A percentile compares a stretch with the other conserved stretches of the same genome.
phyloP scores from a whole-genome alignment of 2,888 invertebrate genomes.

The Mesoligia furuncula region DNA sequence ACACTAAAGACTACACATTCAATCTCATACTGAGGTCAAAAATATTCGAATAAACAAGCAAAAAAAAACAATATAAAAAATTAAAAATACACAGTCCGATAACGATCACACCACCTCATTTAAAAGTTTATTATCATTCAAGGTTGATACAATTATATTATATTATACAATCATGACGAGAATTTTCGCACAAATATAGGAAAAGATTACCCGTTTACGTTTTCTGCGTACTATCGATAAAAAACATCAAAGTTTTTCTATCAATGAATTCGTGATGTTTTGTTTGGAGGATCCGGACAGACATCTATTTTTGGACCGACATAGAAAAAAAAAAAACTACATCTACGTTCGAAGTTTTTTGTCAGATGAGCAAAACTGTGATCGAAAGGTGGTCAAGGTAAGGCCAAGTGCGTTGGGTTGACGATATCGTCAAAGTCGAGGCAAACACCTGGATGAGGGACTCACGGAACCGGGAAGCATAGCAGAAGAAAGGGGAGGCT shows the following conservation, averaged over 20 bases:
- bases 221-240: slow-evolving; percentile 26
- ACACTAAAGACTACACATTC: neutral
- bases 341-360: neutral
- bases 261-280: slow-evolving; percentile 46
- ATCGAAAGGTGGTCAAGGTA: neutral
- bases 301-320: neutral
- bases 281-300: neutral
- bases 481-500: neutral
- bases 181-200: slow-evolving; percentile 61
- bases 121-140: slow-evolving; percentile 43
- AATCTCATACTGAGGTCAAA: neutral
- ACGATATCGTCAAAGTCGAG: neutral
- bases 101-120: slow-evolving; percentile 25
- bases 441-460: neutral
- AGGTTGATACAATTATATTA: slow-evolving; percentile 56
- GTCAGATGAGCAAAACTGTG: neutral
- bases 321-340: neutral
- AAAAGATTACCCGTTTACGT: slow-evolving; percentile 47
- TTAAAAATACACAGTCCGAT: neutral
- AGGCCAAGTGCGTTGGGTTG: neutral
- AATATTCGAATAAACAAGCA: neutral
- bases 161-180: slow-evolving; percentile 17
- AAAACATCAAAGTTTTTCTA: slow-evolving; percentile 27
- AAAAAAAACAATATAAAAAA: neutral
- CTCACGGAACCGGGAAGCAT: neutral